phyloP scores from a whole-genome alignment of 2,113 vertebrate species.

The Numida meleagris region DNA sequence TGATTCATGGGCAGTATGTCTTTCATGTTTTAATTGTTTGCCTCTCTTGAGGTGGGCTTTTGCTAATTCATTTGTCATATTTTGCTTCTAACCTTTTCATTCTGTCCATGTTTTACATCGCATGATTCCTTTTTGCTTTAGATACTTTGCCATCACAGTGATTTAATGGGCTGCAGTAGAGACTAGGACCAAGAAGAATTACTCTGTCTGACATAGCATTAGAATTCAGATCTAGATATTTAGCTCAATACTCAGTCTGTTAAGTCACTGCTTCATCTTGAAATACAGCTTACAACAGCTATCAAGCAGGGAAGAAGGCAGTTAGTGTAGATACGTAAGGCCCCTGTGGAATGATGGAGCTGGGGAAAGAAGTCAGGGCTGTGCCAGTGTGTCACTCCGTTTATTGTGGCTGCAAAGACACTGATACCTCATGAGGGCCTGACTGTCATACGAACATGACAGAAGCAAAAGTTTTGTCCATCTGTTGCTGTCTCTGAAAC shows the following conservation, averaged over 20 bases:
- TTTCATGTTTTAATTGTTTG: neutral
- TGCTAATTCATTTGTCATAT: neutral
- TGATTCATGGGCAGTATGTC: neutral
- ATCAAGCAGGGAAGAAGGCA: neutral
- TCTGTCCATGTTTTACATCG: neutral
- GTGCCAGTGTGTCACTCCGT: neutral
- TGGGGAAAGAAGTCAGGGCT: neutral
- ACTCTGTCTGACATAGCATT: neutral
- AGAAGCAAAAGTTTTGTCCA: neutral
- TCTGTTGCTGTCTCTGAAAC: neutral
- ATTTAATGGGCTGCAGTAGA: constrained; percentile 7
- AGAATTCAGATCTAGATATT: constrained; percentile 7
- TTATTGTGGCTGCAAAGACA: neutral
- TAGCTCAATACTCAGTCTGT: neutral
- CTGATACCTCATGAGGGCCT: neutral
- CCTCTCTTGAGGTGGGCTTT: neutral
- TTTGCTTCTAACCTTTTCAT: neutral
- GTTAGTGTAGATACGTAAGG: neutral
- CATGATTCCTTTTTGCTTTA: neutral
- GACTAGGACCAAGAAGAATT: neutral
- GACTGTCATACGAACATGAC: neutral
- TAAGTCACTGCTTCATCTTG: neutral
- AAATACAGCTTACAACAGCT: constrained; percentile 11
- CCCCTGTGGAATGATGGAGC: neutral
- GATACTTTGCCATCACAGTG: neutral